Conservation (phyloP, 1,140 invertebrate species). For the Planococcus citri region DNA sequence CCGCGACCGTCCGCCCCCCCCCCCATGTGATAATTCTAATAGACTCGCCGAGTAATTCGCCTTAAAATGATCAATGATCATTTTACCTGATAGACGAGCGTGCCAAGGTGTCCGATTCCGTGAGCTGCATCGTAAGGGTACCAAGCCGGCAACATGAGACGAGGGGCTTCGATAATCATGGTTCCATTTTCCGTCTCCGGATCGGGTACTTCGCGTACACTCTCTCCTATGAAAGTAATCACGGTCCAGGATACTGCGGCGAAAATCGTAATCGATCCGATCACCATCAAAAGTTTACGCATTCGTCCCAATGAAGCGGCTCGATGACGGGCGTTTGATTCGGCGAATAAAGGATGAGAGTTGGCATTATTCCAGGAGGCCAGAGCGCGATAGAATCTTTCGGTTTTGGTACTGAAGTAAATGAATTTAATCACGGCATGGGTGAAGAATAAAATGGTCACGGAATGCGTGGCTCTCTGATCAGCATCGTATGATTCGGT, state of each 20-base stretch:
- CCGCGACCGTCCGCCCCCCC: no score
- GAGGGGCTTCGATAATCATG: constrained; percentile 50
- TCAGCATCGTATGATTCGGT: constrained; percentile 61
- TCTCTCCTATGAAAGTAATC: constrained; percentile 64
- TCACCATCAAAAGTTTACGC: constrained; percentile 52
- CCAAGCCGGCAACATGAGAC: constrained; percentile 55
- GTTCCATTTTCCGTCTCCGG: constrained; percentile 56
- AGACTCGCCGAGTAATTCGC: no score
- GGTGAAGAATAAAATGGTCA: constrained; percentile 64
- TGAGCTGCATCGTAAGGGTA: constrained; percentile 58
- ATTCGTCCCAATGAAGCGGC: constrained; percentile 60
- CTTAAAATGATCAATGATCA: not conserved
- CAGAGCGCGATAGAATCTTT: constrained; percentile 51
- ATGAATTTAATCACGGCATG: constrained; percentile 59
- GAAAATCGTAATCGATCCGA: constrained; percentile 45
- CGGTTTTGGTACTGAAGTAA: constrained; percentile 57
- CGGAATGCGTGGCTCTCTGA: constrained; percentile 64
- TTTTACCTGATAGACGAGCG: constrained; percentile 52
- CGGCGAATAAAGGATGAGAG: constrained; percentile 67
- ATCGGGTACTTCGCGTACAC: constrained; percentile 48
- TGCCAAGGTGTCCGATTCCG: constrained; percentile 49
- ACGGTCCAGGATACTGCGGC: constrained; percentile 47
- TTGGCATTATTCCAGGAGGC: constrained; percentile 40
- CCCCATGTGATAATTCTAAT: no score
- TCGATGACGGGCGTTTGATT: constrained; percentile 62